Evolutionary conservation across 53 echinoderm and acorn worm genomes (phyloP).

Genomic region (Temnopleurus reevesii): DNA sequence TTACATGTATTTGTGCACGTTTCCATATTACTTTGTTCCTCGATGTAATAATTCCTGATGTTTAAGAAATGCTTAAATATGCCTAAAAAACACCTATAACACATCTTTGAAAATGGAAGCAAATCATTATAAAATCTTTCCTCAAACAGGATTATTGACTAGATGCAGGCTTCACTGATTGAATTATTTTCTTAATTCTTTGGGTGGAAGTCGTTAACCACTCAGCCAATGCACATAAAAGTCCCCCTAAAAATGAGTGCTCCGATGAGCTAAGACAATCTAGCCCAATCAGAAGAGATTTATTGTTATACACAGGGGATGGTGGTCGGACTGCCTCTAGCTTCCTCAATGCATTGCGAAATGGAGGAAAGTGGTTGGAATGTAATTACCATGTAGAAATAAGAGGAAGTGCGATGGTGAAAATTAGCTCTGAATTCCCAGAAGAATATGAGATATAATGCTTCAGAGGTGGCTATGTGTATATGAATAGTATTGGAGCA

Average conservation of each 20-base stretch:
- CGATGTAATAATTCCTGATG: too few relatives aligned
- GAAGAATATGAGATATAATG: not conserved
- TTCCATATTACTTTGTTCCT: too few relatives aligned
- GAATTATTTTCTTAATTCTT: conserved; percentile 28
- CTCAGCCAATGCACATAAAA: not conserved
- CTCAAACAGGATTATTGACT: not conserved
- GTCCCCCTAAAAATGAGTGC: not conserved
- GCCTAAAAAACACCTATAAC: not conserved
- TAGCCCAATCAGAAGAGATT: not conserved
- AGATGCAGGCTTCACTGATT: conserved; percentile 23
- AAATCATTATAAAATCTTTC: not conserved
- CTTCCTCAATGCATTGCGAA: not conserved
- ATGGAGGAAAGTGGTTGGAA: not conserved
- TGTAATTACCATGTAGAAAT: not conserved
- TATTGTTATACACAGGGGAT: conserved; percentile 14
- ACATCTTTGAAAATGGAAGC: not conserved
- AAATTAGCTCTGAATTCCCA: conserved; percentile 18
- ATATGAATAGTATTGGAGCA: not conserved
- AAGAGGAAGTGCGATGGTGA: not conserved
- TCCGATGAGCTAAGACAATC: not conserved
- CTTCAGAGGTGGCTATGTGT: not conserved
- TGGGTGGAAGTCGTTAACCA: not conserved
- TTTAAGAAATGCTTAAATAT: too few relatives aligned
- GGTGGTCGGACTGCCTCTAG: not conserved
- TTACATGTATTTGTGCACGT: not conserved